Base-by-base conservation (phyloP, 2,113 vertebrate species). In the Butorides virescens region DNA sequence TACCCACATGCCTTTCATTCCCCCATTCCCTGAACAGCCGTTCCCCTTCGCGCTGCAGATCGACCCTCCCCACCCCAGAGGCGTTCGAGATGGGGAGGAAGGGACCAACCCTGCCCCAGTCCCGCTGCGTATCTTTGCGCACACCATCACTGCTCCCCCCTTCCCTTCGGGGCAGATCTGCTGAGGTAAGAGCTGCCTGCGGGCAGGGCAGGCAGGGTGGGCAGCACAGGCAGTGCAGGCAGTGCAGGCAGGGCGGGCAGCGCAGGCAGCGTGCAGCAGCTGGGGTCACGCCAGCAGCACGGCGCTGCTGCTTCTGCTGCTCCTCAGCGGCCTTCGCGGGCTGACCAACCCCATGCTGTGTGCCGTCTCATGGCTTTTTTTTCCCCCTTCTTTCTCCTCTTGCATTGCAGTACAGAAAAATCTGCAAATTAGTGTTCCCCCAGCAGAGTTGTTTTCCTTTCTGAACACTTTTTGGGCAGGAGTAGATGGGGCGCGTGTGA, bases 261-360 rank as follows among this genome's bases (percentile, higher is more conserved):
- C 5, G 3, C 55, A 36, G n/a, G 50, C 49, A 37, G 53, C 49
- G 6, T 22, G 66, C 86, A 73, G 83, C 73, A 78, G 62, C 90
- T 39, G 39, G 56, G 2, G 15, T n/a, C 42, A 30, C 27, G 63
- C n/a, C 66, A 30, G 34, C 32, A 49, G 29, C 37, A 14, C 42
- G 63, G 76, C 50, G 8, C 55, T 29, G 53, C 29, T 82, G 53
- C 29, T 82, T 36, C 49, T 65, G 83, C 52, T 18, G 13, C 12
- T 78, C 46, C 67, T 62, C 74, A 34, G 42, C 70, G 42, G 62
- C 52, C 20, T 52, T 49, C 2, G 0, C 7, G 5, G 26, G 6
- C 63, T 66, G 74, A n/a, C 13, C 32, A 32, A 19, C 18, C 32
- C 52, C 0, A 0, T 19, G 36, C 56, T 49, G 9, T 15, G 9